Percentiles rank a stretch among this genome's conserved stretches.
Evolutionary conservation across 2,888 invertebrate genomes (phyloP).

Genomic region (Standfussiana lucernea): DNA sequence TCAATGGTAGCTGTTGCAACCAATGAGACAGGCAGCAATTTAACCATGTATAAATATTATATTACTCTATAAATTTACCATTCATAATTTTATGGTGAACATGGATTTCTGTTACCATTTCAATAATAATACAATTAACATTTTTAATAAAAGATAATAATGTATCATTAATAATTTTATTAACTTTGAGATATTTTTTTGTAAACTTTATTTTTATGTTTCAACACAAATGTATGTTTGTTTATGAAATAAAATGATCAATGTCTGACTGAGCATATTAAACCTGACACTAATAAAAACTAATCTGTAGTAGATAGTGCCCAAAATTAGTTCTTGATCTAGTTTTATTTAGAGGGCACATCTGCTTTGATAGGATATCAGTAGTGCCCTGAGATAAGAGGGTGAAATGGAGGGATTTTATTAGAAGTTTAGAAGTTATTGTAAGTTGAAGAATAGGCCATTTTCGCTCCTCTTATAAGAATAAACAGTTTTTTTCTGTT

Average conservation of each 20-base stretch:
- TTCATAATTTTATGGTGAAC: neutral
- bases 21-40: neutral
- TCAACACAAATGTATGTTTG: no score
- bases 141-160: neutral
- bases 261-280: constrained; percentile 1
- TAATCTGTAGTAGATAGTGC: constrained; percentile 29
- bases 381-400: constrained; percentile 32
- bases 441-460: neutral
- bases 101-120: neutral
- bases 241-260: no score
- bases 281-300: neutral
- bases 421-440: neutral
- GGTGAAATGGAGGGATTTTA: neutral
- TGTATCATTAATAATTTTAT: no score
- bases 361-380: constrained; percentile 29
- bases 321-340: constrained; percentile 21
- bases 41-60: neutral
- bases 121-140: neutral
- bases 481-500: neutral
- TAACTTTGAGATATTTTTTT: no score
- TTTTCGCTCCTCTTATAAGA: neutral
- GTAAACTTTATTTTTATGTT: no score
- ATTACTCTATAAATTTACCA: neutral
- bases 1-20: neutral
- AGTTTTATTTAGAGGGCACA: constrained; percentile 31